phyloP scores from a whole-genome alignment of 2,797 vertebrate species.

The Valencia hispanica region DNA sequence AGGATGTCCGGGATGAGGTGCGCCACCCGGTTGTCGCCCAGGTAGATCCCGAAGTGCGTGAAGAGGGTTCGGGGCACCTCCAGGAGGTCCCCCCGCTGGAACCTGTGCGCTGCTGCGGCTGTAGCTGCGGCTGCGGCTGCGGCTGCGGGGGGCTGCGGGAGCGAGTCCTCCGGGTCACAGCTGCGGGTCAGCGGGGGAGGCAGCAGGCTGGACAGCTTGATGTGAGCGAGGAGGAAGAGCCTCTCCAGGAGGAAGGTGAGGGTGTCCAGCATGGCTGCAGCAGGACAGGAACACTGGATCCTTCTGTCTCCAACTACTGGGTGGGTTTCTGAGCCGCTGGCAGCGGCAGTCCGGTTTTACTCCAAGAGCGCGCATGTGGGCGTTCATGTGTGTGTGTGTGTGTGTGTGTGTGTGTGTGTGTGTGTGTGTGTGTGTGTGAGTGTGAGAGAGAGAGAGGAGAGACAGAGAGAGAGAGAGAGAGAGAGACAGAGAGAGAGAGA shows the following conservation, averaged over 20 bases:
- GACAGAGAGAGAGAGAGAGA: too few relatives aligned
- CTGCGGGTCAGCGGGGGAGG: conserved; percentile 22
- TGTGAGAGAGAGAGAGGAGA: too few relatives aligned
- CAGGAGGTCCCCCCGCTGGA: conserved; percentile 89
- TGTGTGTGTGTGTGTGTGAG: too few relatives aligned
- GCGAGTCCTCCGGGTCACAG: conserved; percentile 32
- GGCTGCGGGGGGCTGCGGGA: conserved; percentile 23
- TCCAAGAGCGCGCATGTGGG: not conserved
- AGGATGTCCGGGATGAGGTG: conserved; percentile 96
- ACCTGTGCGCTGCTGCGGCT: conserved; percentile 41
- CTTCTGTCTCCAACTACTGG: not conserved
- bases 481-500: too few relatives aligned
- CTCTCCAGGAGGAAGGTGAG: conserved; percentile 83
- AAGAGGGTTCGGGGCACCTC: conserved; percentile 91
- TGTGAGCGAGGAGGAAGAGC: conserved; percentile 83
- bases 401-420: too few relatives aligned
- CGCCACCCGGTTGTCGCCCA: conserved; percentile 91
- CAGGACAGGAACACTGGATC: not conserved
- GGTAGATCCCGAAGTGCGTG: conserved; percentile 92
- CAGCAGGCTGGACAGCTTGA: conserved; percentile 74
- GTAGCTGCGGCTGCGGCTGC: conserved; percentile 47
- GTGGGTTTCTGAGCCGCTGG: not conserved
- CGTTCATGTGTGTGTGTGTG: not conserved
- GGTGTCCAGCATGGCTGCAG: conserved; percentile 78
- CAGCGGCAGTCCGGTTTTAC: not conserved